Evolutionary conservation across 2,797 vertebrate species (phyloP).

Genomic region (Dromococcyx pavoninus): DNA sequence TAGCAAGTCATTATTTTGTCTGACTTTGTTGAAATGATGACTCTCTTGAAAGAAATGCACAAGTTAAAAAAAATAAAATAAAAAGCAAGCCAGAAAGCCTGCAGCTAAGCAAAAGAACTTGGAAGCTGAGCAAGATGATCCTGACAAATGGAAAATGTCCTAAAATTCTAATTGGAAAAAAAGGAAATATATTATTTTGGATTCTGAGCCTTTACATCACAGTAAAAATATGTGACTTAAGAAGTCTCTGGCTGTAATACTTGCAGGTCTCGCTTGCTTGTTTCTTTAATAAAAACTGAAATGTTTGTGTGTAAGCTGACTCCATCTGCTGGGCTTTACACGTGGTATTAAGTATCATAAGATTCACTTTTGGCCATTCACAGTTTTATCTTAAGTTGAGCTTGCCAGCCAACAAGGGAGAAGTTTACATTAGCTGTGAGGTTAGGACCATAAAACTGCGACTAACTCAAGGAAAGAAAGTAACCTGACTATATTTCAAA

Average conservation of each 20-base stretch:
- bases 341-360: background rate
- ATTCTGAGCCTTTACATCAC: background rate
- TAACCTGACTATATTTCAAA: conserved; percentile 64
- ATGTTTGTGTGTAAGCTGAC: background rate
- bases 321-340: conserved; percentile 19
- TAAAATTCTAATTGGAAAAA: background rate
- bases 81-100: background rate
- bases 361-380: background rate
- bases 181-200: background rate
- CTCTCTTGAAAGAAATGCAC: background rate
- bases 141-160: background rate
- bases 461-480: conserved; percentile 61
- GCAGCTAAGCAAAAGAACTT: background rate
- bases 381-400: conserved; percentile 32
- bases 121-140: background rate
- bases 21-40: background rate
- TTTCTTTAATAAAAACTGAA: background rate
- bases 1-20: background rate
- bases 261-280: background rate
- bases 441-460: conserved; percentile 60
- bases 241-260: background rate
- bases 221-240: background rate
- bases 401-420: conserved; percentile 20
- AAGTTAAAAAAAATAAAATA: background rate
- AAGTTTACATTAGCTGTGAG: conserved; percentile 53